These are phyloP conservation scores for Endomychus coccineus DNA, from an alignment of 2,888 invertebrate genomes.

Conservation along the genomic window DNA sequence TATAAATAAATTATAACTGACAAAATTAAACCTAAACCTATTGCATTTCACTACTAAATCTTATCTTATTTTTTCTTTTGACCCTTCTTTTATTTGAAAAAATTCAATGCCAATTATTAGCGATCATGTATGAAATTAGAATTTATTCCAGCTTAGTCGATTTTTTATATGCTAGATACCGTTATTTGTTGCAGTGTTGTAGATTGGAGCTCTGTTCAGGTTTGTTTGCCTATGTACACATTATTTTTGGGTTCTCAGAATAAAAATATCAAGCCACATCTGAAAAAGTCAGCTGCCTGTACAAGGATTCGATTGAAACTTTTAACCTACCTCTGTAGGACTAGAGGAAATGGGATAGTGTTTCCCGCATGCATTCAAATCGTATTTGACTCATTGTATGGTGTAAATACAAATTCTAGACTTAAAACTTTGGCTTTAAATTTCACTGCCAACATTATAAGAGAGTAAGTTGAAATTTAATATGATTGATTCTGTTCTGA, in stretches of 20 bases:
- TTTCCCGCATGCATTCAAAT: slow-evolving; percentile 79
- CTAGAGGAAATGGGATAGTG: slow-evolving; percentile 62
- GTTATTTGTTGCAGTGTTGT: slow-evolving; percentile 42
- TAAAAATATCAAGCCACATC: slow-evolving; percentile 53
- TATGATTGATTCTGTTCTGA: slow-evolving; percentile 2
- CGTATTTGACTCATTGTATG: slow-evolving; percentile 82
- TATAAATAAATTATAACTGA: too few species aligned
- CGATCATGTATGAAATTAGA: too few species aligned
- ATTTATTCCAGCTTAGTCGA: slow-evolving; percentile 9
- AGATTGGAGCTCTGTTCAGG: slow-evolving; percentile 66
- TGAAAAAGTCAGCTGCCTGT: slow-evolving; percentile 70
- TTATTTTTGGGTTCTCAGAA: slow-evolving; percentile 68
- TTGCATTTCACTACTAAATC: too few species aligned
- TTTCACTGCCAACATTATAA: slow-evolving; percentile 73
- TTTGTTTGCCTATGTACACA: slow-evolving; percentile 69
- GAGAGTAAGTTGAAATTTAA: slow-evolving; percentile 55
- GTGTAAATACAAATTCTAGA: slow-evolving; percentile 73
- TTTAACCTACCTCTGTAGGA: slow-evolving; percentile 71
- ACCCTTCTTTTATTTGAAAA: too few species aligned
- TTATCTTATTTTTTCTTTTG: too few species aligned
- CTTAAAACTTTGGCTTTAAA: slow-evolving; percentile 74
- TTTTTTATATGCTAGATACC: slow-evolving; percentile 1
- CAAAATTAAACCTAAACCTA: too few species aligned
- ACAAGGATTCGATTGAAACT: slow-evolving; percentile 79
- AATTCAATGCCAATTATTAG: too few species aligned